phyloP scores from a whole-genome alignment of 2,113 vertebrate genomes.

The Oncorhynchus kisutch region DNA sequence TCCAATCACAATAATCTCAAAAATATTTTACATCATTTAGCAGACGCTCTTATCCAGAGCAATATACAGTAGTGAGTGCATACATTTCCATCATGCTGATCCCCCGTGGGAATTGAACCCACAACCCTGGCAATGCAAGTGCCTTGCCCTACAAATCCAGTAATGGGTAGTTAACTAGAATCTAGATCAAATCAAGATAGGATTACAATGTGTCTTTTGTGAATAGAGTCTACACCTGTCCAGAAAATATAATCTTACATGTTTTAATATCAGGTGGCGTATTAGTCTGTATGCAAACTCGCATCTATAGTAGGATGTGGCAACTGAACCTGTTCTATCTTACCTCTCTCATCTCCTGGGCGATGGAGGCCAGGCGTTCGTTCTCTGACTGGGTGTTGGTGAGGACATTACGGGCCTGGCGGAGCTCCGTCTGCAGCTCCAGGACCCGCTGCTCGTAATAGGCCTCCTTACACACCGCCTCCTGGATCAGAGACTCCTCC shows the following conservation, averaged over 20 bases:
- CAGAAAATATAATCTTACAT: background rate
- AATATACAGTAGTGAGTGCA: too few species aligned
- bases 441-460: slow-evolving; percentile 95
- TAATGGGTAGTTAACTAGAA: too few species aligned
- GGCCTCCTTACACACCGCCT: slow-evolving; percentile 95
- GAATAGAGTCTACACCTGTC: too few species aligned
- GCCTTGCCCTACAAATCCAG: too few species aligned
- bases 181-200: too few species aligned
- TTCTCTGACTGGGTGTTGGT: slow-evolving; percentile 92
- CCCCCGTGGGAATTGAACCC: too few species aligned
- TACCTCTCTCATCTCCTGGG: slow-evolving; percentile 93
- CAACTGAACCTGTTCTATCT: slow-evolving; percentile 11
- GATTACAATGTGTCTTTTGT: too few species aligned
- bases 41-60: too few species aligned
- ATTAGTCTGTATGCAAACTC: background rate
- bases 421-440: slow-evolving; percentile 91
- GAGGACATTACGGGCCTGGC: slow-evolving; percentile 86
- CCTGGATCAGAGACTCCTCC: slow-evolving; percentile 95
- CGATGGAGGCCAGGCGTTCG: slow-evolving; percentile 84
- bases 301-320: background rate
- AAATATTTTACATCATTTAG: too few species aligned
- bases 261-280: background rate
- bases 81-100: too few species aligned
- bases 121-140: too few species aligned
- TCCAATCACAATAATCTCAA: too few species aligned